Evolutionary conservation across 2,113 vertebrate species (phyloP), one percentile per base, ranked within the genome.

Genomic region (Xiphorhynchus elegans): DNA sequence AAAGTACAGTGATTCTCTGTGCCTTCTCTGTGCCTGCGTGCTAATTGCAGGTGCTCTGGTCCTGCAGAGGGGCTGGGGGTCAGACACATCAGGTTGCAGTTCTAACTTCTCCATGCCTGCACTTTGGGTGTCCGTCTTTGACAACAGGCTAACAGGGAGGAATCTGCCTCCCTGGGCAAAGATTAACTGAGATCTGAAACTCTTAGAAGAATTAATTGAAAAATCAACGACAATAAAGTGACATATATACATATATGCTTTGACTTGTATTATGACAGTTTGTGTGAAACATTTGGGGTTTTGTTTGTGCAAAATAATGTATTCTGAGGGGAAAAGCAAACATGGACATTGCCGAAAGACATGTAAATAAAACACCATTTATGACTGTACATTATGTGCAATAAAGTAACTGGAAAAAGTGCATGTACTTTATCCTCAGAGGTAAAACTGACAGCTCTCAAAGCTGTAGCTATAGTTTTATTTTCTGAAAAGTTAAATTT

Each of bases 401-500:
- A 94, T 98, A 97, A 97, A 95, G 74, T 96, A 96, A 93, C 96
- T 97, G 97, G 97, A 97, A 93, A 95, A 78, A 58, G 74, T 94
- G 80, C 93, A 89, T 92, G 91, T 95, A 95, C 96, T 96, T 97
- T 95, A 93, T 96, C 94, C 89, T 97, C 85, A 81, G 84, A 76
- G 90, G 86, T 90, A 84, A 69, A 69, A 60, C 82, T 64, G 93
- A 93, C 79, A 85, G 93, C 87, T 89, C 88, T 58, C 59, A 84
- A 53, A 52, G 91, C 95, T 96, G 90, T 87, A 66, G 50, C 37
- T 93, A 78, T 23, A 95, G 73, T 96, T 95, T 90, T 95, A 72
- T 97, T 97, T 86, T 95, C 87, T 95, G 94, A 96, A 93, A 97
- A 62, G 77, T 94, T 80, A 93, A 91, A 73, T 87, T 92, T 93